Evolutionary conservation across 2,797 vertebrate species (phyloP), one percentile per base, ranked within the genome.

Genomic region (Dryobates pubescens): DNA sequence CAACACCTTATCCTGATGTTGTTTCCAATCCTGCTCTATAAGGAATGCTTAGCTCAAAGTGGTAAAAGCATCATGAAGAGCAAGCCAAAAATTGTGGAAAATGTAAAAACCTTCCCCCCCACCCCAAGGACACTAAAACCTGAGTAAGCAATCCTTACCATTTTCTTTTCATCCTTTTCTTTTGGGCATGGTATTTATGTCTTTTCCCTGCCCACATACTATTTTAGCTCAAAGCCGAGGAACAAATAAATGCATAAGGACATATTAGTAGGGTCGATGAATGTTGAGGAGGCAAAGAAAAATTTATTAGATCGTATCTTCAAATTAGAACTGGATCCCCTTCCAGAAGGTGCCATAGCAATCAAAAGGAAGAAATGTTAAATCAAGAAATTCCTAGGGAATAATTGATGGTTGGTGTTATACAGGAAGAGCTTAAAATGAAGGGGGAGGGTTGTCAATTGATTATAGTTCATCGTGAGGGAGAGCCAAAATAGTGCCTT

Each of bases 11-110:
- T 43, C 11, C 1, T 90, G 58, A 65, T 47, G 34, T 27, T 74
- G 51, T 81, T 86, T 89, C 71, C 16, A 80, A 41, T 68, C 24
- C 19, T 67, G 11, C 11, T 80, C 51, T 74, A 20, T 65, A 41
- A 72, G 56, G 41, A 87, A 30, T 77, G 82, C 54, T 77, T 77
- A 80, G 65, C 36, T 89, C 69, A 85, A 93, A 87, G 64, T 59
- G 4, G 9, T 85, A 87, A 87, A 92, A 82, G 63, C 77, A 58
- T 8, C 32, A 58, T 1, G 13, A 89, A 75, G 6, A 65, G 23
- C 26, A 75, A 81, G 63, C 36, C 73, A 91, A 78, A 85, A 83
- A 53, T 8, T 51, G 30, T 43, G 56, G 86, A 82, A 93, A 85
- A 85, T 20, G 22, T 63, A 53, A 75, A 41, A 86, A 62, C 7